Conservation (phyloP, 2,888 invertebrate species). For the Chrysolina americana region DNA sequence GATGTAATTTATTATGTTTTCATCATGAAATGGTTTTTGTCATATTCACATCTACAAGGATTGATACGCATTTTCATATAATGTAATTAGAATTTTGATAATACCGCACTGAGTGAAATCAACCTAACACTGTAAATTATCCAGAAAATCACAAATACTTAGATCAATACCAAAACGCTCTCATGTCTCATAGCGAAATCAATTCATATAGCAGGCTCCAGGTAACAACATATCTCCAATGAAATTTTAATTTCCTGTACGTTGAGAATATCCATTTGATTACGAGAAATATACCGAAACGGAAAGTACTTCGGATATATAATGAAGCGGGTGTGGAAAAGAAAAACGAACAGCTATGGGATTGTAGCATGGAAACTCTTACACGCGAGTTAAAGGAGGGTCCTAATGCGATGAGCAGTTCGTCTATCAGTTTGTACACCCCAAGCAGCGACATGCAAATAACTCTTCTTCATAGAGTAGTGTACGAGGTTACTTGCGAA, state of each 20-base stretch:
- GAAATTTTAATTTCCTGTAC: conserved; percentile 8
- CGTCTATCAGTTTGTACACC: conserved; percentile 36
- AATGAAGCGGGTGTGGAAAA: conserved; percentile 31
- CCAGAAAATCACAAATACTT: too few relatives aligned
- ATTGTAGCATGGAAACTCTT: conserved; percentile 31
- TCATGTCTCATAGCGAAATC: background rate
- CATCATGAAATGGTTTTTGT: too few relatives aligned
- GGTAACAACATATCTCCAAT: background rate
- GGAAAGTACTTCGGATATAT: conserved; percentile 21
- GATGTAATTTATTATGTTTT: too few relatives aligned
- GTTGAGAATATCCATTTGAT: conserved; percentile 8
- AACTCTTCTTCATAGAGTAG: background rate
- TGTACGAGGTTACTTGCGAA: background rate
- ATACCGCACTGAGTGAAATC: too few relatives aligned
- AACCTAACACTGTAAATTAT: too few relatives aligned
- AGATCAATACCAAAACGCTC: too few relatives aligned
- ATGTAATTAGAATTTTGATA: too few relatives aligned
- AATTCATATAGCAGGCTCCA: background rate
- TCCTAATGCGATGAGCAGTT: conserved; percentile 36
- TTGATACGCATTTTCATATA: too few relatives aligned
- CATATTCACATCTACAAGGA: too few relatives aligned
- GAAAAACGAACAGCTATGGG: conserved; percentile 28
- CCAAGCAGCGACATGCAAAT: conserved; percentile 31
- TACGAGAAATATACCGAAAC: conserved; percentile 8
- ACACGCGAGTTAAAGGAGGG: conserved; percentile 41